Evolutionary conservation across 2,113 vertebrate species (phyloP), one percentile per base, ranked within the genome.

Genomic region (Stegostoma tigrinum): DNA sequence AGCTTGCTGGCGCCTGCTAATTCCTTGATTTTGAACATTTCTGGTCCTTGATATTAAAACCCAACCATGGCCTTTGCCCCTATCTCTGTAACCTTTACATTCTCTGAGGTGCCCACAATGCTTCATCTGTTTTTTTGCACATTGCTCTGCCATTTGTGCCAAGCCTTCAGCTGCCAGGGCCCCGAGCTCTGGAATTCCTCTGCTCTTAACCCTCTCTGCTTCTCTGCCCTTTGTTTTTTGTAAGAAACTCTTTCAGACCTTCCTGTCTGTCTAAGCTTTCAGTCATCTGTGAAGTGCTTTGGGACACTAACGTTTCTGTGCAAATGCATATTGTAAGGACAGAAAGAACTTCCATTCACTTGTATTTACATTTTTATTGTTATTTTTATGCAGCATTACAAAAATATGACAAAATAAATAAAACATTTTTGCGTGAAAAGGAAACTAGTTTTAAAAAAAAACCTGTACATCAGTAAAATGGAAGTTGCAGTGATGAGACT

Each of bases 371-470:
- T 38, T 96, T 97, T 96, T 97, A 98, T 99, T 99, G 98, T 99
- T 99, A 98, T 98, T 98, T 98, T 98, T 98, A 98, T 98, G 98
- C 98, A 98, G 97, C 97, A 98, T 99, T 99, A 99, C 98, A 99
- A 99, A 99, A 99, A 99, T 99, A 99, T 99, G 98, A 99, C 98
- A 99, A 99, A 99, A 99, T 99, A 99, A 99, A 99, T 99, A 98
- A 99, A 99, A 98, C 98, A 98, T 96, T 95, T 96, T 93, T 96
- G 96, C 97, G 96, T 97, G 95, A 95, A 96, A 96, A 97, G 97
- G 95, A 96, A 96, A 38, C 90, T 52, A 30, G 90, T 94, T 75
- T 94, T 75, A 75, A 72, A 61, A 96, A 96, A 96, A 96, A 97
- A 97, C 95, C 64, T 96, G 96, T 97, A 97, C 97, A 97, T 97